Evolutionary conservation across 1,140 invertebrate species (phyloP).

Genomic region (Colletes gigas): DNA sequence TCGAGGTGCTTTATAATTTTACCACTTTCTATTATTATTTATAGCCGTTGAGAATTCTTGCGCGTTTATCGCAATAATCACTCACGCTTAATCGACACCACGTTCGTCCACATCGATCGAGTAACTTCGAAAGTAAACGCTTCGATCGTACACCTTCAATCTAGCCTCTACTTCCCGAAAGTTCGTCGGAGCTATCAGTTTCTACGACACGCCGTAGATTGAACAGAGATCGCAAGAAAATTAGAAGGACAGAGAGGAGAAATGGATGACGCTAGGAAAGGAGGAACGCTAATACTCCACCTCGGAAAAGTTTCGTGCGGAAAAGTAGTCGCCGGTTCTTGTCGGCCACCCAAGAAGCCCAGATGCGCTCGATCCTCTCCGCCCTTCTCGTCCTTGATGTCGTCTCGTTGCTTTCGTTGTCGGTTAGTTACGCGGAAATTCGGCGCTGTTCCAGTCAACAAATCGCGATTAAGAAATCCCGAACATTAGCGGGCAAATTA

Average conservation of each 20-base stretch:
- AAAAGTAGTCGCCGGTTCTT: slow-evolving; percentile 51
- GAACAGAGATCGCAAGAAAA: background rate
- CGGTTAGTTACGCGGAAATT: slow-evolving; percentile 48
- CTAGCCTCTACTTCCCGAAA: background rate
- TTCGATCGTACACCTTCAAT: background rate
- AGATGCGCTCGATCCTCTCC: background rate
- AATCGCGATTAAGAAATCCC: slow-evolving; percentile 62
- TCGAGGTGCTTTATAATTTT: no score
- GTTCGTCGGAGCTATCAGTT: slow-evolving; percentile 37
- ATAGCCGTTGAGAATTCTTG: no score
- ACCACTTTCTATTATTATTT: no score
- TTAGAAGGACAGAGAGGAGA: background rate
- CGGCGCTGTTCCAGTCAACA: slow-evolving; percentile 48
- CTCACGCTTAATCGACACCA: no score
- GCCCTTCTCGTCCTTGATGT: background rate
- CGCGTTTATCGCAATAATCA: no score
- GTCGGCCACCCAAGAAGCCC: slow-evolving; percentile 8
- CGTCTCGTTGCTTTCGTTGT: slow-evolving; percentile 9
- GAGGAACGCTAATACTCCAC: background rate
- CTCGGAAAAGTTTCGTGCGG: slow-evolving; percentile 52
- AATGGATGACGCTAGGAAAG: no score
- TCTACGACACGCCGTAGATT: slow-evolving; percentile 37
- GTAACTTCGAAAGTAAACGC: slow-evolving; percentile 8
- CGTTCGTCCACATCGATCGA: background rate
- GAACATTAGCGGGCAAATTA: slow-evolving; percentile 62